Conservation (phyloP, 2,888 invertebrate genomes). For the Thera obeliscata region DNA sequence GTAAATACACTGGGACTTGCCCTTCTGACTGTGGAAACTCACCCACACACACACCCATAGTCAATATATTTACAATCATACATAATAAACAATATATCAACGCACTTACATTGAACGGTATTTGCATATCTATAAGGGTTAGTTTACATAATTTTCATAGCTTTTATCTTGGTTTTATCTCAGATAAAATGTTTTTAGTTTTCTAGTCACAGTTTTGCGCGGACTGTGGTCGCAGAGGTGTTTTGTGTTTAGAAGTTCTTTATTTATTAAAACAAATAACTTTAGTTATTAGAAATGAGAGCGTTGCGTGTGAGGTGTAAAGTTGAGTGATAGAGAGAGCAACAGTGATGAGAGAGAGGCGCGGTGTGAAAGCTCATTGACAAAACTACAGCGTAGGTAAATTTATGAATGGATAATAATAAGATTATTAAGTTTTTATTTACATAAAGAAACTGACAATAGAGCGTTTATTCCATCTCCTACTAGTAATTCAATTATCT, state of each 20-base stretch:
- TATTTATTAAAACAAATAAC: too few species aligned
- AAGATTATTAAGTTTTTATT: too few species aligned
- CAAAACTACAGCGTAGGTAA: too few species aligned
- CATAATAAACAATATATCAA: conserved; percentile 6
- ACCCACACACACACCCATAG: conserved; percentile 29
- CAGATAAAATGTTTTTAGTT: conserved; percentile 10
- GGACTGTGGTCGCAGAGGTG: background rate
- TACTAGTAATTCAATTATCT: too few species aligned
- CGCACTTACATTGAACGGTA: conserved; percentile 16
- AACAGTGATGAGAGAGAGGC: too few species aligned
- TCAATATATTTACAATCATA: conserved; percentile 39
- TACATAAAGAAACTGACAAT: too few species aligned
- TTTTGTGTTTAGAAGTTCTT: background rate
- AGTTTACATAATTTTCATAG: conserved; percentile 4
- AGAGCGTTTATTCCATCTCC: too few species aligned
- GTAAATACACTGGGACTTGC: background rate
- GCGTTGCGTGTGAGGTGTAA: too few species aligned
- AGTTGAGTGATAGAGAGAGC: too few species aligned
- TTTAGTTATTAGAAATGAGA: too few species aligned
- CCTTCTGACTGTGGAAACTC: conserved; percentile 30
- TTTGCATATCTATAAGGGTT: background rate
- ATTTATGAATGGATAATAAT: too few species aligned
- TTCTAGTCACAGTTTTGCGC: conserved; percentile 12
- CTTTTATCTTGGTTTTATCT: conserved; percentile 10
- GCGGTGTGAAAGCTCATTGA: too few species aligned